Conservation (phyloP, 2,113 vertebrate genomes). For the Arothron firmamentum region DNA sequence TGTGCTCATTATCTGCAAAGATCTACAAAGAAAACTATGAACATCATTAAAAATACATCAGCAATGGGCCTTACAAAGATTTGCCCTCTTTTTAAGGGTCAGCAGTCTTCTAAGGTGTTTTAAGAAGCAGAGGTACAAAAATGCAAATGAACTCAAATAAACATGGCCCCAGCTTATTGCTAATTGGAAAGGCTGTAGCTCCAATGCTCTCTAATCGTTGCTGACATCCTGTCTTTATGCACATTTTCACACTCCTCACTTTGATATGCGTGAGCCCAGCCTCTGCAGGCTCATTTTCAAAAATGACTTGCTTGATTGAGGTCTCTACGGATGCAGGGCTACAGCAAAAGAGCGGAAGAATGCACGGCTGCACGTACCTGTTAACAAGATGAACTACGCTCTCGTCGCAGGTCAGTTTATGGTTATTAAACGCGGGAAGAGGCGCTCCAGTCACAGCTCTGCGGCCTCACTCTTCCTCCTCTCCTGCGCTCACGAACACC, state of each 20-base stretch:
- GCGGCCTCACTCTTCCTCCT: slow-evolving; percentile 7
- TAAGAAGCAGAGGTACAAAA: slow-evolving; percentile 20
- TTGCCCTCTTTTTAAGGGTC: slow-evolving; percentile 13
- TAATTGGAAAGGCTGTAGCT: slow-evolving; percentile 12
- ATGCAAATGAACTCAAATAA: slow-evolving; percentile 30
- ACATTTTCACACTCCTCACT: slow-evolving; percentile 21
- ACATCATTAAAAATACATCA: slow-evolving; percentile 49
- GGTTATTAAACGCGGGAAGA: slow-evolving; percentile 11
- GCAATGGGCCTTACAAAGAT: slow-evolving; percentile 13
- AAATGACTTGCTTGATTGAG: background rate
- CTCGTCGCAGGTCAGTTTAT: slow-evolving; percentile 13
- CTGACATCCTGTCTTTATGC: slow-evolving; percentile 19
- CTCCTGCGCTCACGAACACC: slow-evolving; percentile 13
- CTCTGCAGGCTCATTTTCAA: background rate
- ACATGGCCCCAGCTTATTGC: slow-evolving; percentile 19
- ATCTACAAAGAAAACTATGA: slow-evolving; percentile 16
- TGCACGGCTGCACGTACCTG: slow-evolving; percentile 49
- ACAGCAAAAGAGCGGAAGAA: background rate
- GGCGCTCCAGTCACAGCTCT: slow-evolving; percentile 3
- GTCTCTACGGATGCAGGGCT: too few species aligned
- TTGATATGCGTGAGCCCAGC: slow-evolving; percentile 4
- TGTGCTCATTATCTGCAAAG: slow-evolving; percentile 41
- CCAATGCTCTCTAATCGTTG: slow-evolving; percentile 16
- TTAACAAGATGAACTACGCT: slow-evolving; percentile 3
- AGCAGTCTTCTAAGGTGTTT: slow-evolving; percentile 18